Evolutionary conservation across 2,113 vertebrate species (phyloP).

Genomic region (Coreoperca whiteheadi): DNA sequence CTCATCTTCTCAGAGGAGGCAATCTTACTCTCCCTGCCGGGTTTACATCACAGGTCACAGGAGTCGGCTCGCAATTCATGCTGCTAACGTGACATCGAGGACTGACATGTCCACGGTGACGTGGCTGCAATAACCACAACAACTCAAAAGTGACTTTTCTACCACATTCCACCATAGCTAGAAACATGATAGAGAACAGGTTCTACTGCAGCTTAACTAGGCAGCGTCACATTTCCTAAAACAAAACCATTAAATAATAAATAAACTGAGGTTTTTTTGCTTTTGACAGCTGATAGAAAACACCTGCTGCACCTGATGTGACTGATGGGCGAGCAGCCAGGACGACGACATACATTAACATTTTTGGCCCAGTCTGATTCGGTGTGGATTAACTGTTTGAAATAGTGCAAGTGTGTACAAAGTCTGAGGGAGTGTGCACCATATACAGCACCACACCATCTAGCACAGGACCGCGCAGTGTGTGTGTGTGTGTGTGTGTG

Average conservation of each 20-base stretch:
- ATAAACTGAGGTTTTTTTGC: not conserved
- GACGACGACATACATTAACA: not conserved
- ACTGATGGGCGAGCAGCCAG: not conserved
- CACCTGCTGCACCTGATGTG: not conserved
- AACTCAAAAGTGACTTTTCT: not conserved
- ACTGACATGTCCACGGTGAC: not conserved
- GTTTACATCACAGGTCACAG: not conserved
- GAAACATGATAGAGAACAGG: not conserved
- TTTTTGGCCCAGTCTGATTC: not conserved
- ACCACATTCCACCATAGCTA: fast-evolving
- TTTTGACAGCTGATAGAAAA: slow-evolving; percentile 4
- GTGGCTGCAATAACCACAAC: not conserved
- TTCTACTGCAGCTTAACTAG: not conserved
- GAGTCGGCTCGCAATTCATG: not conserved
- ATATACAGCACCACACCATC: too few relatives aligned
- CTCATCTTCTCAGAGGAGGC: slow-evolving; percentile 95
- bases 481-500: not conserved
- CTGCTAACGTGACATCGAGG: not conserved
- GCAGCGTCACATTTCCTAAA: not conserved
- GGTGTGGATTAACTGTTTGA: not conserved
- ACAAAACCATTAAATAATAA: not conserved
- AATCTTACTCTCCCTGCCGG: slow-evolving; percentile 91
- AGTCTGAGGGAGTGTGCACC: not conserved
- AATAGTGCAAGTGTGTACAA: not conserved
- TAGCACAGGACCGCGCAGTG: not conserved